Evolutionary conservation across 2,113 vertebrate species (phyloP), one percentile per base, ranked within the genome.

Genomic region (Cygnus buccinator): DNA sequence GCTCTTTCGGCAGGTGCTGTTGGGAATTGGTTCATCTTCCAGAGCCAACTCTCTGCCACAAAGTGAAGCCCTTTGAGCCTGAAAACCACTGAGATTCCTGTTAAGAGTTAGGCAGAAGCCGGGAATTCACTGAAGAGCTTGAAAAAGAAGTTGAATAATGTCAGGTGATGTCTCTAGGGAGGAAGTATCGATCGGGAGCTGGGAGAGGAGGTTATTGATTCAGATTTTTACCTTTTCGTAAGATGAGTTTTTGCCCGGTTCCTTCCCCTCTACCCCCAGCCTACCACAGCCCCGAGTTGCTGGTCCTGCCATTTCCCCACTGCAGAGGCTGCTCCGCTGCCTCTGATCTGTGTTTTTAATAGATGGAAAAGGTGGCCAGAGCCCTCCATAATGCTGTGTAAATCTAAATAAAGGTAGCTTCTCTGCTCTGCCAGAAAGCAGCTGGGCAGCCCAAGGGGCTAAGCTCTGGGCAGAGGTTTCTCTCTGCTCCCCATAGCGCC

Each of bases 401-500:
- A 79, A 66, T 59, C 44, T 84, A 62, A 92, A 21, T 17, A n/a
- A 82, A 10, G 52, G 41, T 65, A 90, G 61, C 9, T 70, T 43
- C 41, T 87, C 61, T 63, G 35, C 22, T 68, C 28, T 92, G 41
- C 25, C 8, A 7, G 33, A 75, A 87, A 83, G 26, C 12, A 37
- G 13, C 10, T 43, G 41, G 48, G 43, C 37, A 84, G 66, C 46
- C 14, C 3, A 2, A 25, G 41, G 35, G 31, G 29, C 17, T 68
- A 26, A 37, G 25, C 0, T 0, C 21, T 57, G 11, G 10, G 62
- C 63, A 76, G 61, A 65, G 22, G 1, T 54, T 74, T 66, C 31
- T 52, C 14, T 11, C 4, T 39, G 18, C 35, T 84, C 21, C 41
- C 3, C 7, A 28, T 20, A 35, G 35, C 3, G 1, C 7, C 8